Evolutionary conservation across 2,797 vertebrate genomes (phyloP).

Genomic region (Pseudochirops cupreus): DNA sequence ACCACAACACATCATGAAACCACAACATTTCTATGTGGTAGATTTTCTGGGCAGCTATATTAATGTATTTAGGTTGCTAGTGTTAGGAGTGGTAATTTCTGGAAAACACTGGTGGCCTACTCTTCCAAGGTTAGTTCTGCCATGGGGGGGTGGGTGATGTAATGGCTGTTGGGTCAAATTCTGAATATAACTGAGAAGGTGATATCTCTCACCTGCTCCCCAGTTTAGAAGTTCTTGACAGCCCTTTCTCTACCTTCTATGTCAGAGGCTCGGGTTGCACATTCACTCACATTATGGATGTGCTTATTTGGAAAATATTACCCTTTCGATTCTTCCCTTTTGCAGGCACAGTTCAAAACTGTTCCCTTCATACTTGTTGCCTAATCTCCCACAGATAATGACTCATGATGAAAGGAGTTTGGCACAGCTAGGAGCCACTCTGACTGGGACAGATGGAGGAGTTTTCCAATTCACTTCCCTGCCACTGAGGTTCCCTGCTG

Average conservation of each 20-base stretch:
- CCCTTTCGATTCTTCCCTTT: conserved; percentile 28
- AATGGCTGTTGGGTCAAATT: conserved; percentile 7
- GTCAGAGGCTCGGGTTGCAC: conserved; percentile 27
- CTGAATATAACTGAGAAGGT: neutral
- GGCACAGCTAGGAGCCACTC: conserved; percentile 25
- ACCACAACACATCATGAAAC: too few species aligned
- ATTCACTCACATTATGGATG: conserved; percentile 4
- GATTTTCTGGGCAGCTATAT: neutral
- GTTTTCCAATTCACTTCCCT: neutral
- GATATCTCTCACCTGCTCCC: neutral
- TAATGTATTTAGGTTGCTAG: neutral
- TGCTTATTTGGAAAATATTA: conserved; percentile 52
- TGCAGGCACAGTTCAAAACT: conserved; percentile 38
- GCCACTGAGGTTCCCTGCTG: neutral
- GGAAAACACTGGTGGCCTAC: neutral
- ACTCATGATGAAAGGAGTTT: conserved; percentile 40
- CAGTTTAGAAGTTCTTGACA: neutral
- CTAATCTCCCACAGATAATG: conserved; percentile 43
- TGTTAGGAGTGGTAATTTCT: neutral
- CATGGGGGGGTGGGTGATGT: neutral
- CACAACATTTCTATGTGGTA: neutral
- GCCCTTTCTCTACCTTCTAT: neutral
- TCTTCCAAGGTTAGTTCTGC: neutral
- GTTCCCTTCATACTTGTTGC: neutral
- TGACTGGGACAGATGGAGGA: conserved; percentile 3